These are phyloP conservation scores for Megaleporinus macrocephalus DNA, from an alignment of 2,113 vertebrate genomes.

Conservation along the genomic window DNA sequence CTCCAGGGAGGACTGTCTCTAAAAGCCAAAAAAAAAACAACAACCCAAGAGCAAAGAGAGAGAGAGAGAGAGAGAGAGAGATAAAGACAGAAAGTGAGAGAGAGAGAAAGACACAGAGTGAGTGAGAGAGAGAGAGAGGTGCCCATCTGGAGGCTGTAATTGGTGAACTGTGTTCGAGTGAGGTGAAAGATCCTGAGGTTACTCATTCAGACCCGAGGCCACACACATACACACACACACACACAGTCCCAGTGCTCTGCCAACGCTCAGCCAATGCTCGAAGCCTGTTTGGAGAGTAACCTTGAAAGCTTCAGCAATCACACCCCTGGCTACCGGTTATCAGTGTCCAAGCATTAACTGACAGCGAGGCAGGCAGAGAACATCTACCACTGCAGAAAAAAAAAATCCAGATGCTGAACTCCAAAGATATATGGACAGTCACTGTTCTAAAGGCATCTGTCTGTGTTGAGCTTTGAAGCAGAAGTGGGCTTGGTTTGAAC, in stretches of 20 bases:
- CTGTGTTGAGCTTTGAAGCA: no score
- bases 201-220: constrained; percentile 13
- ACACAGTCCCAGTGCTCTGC: constrained; percentile 26
- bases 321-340: constrained; percentile 16
- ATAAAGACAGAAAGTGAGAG: constrained; percentile 17
- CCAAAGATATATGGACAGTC: neutral
- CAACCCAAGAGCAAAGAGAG: constrained; percentile 26
- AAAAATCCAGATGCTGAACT: constrained; percentile 13
- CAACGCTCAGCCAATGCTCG: constrained; percentile 7
- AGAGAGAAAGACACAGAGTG: constrained; percentile 14
- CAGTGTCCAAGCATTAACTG: constrained; percentile 23
- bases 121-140: constrained; percentile 3
- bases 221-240: constrained; percentile 3
- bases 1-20: constrained; percentile 36
- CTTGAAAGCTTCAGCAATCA: constrained; percentile 43
- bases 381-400: neutral
- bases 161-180: constrained; percentile 36
- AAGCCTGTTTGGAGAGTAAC: constrained; percentile 22
- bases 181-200: constrained; percentile 41
- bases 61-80: constrained; percentile 21
- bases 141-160: constrained; percentile 42
- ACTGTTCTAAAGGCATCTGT: no score
- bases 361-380: neutral
- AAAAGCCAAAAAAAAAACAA: constrained; percentile 14
- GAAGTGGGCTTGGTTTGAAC: no score